Conservation (phyloP, 2,888 invertebrate species). For the Dynastes hyllus region DNA sequence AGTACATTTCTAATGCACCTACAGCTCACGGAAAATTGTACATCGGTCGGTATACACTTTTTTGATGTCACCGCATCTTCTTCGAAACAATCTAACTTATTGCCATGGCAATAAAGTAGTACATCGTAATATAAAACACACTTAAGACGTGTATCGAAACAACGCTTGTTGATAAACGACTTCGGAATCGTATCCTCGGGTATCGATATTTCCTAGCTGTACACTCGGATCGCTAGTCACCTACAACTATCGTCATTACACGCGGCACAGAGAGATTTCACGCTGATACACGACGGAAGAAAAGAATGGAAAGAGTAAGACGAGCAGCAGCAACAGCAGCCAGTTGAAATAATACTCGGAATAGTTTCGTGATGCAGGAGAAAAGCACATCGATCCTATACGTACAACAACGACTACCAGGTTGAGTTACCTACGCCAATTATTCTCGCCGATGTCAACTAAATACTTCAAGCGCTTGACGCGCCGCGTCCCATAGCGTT, state of each 20-base stretch:
- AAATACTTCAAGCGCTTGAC: slow-evolving; percentile 25
- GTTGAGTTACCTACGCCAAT: slow-evolving; percentile 21
- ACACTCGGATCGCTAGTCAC: background rate
- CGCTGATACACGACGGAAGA: background rate
- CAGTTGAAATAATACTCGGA: background rate
- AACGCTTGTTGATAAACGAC: background rate
- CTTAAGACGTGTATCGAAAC: background rate
- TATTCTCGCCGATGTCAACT: slow-evolving; percentile 29
- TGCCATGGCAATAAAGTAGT: background rate
- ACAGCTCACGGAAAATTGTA: too few species aligned
- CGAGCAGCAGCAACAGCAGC: too few species aligned
- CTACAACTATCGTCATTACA: slow-evolving; percentile 11
- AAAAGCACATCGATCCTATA: background rate
- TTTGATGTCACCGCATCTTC: background rate
- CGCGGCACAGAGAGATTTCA: slow-evolving; percentile 5
- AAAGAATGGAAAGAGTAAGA: background rate
- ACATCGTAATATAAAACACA: background rate
- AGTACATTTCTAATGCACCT: too few species aligned
- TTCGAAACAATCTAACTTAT: slow-evolving; percentile 3
- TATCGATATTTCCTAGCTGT: slow-evolving; percentile 4
- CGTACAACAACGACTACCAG: background rate
- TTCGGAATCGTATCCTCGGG: background rate
- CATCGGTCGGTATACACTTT: background rate
- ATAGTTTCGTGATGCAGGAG: background rate
- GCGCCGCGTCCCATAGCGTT: slow-evolving; percentile 25